Percentiles rank a stretch among this genome's conserved stretches.
These are phyloP conservation scores for Watsonalla binaria DNA, from an alignment of 2,888 invertebrate genomes.

Conservation along the genomic window DNA sequence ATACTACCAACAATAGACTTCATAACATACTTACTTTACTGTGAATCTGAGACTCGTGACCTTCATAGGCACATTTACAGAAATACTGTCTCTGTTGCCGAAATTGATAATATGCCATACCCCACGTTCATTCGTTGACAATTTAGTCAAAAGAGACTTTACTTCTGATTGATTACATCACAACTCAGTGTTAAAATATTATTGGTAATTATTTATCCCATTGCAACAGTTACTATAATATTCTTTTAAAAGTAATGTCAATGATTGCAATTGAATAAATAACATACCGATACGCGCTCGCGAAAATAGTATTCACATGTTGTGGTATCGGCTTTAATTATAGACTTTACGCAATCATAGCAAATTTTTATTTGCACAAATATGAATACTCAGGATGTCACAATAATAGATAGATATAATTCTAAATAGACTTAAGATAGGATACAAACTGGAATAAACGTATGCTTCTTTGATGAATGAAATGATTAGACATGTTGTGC, in stretches of 20 bases:
- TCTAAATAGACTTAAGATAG: background rate
- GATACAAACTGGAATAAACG: too few relatives aligned
- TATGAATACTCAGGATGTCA: slow-evolving; percentile 27
- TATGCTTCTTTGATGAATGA: too few relatives aligned
- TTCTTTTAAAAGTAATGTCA: background rate
- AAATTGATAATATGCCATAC: slow-evolving; percentile 1
- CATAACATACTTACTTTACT: background rate
- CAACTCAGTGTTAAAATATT: background rate
- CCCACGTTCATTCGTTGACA: background rate
- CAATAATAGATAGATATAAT: slow-evolving; percentile 1
- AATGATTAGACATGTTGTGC: background rate
- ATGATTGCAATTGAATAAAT: background rate
- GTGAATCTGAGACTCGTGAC: background rate
- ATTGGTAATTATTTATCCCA: background rate
- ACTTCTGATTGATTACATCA: background rate
- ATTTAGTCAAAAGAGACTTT: background rate
- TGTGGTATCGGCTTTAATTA: slow-evolving; percentile 19
- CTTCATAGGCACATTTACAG: background rate
- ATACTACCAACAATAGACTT: slow-evolving; percentile 73
- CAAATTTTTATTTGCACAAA: slow-evolving; percentile 13
- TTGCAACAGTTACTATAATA: background rate
- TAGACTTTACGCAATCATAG: slow-evolving; percentile 9
- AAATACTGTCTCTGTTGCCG: background rate
- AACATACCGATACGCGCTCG: slow-evolving; percentile 5
- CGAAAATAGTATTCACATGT: slow-evolving; percentile 13